A percentile compares a stretch with the other conserved stretches of the same genome.
These are phyloP conservation scores for Climacteris rufus DNA, from an alignment of 2,113 vertebrate species.

Conservation along the genomic window DNA sequence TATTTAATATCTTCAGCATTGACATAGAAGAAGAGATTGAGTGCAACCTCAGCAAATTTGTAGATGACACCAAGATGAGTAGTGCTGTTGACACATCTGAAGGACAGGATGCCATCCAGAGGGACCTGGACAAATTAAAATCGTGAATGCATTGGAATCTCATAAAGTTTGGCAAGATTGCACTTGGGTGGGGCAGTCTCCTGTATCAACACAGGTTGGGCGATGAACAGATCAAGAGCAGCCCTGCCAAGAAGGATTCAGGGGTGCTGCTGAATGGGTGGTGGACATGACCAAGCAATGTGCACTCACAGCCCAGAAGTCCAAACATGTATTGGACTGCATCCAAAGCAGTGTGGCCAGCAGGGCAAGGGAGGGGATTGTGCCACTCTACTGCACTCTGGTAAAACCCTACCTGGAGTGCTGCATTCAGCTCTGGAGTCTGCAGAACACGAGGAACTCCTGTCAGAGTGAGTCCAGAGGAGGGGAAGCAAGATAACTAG, in stretches of 20 bases:
- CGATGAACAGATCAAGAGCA: background rate
- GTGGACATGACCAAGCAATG: background rate
- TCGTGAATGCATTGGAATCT: background rate
- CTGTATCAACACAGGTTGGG: background rate
- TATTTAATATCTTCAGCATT: background rate
- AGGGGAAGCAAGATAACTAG: background rate
- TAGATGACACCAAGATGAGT: background rate
- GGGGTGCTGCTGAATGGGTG: background rate
- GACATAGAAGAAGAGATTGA: background rate
- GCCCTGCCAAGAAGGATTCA: background rate
- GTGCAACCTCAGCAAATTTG: background rate
- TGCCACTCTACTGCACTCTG: accelerated
- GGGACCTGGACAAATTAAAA: background rate
- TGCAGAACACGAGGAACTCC: background rate
- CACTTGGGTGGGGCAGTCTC: accelerated
- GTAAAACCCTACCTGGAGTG: background rate
- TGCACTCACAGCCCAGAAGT: background rate
- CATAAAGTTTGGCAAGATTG: background rate
- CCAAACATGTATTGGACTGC: background rate
- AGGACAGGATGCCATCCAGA: background rate
- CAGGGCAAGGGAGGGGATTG: accelerated
- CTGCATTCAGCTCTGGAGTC: background rate
- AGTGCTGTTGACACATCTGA: background rate
- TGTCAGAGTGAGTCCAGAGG: no score
- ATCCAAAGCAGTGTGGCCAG: accelerated